Evolutionary conservation across 2,113 vertebrate genomes (phyloP).

Genomic region (Potamarius usumacintae): DNA sequence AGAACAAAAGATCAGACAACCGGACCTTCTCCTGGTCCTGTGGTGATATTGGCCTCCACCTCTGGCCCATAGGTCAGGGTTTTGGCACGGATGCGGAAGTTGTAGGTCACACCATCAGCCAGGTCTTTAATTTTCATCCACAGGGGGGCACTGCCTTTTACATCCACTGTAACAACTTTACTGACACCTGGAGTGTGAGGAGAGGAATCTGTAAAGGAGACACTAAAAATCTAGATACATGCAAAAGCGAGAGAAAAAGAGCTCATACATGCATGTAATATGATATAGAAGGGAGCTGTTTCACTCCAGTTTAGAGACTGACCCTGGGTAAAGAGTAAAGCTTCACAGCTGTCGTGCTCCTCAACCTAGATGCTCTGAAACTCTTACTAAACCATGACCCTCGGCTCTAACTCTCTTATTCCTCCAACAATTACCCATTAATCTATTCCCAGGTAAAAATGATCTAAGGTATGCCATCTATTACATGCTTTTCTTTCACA

Average conservation of each 20-base stretch:
- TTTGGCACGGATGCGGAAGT: slow-evolving; percentile 88
- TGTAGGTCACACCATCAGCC: slow-evolving; percentile 89
- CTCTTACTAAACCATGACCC: slow-evolving; percentile 58
- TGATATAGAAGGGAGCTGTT: background rate
- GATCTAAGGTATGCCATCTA: slow-evolving; percentile 52
- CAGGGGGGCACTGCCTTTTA: slow-evolving; percentile 86
- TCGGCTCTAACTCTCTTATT: slow-evolving; percentile 53
- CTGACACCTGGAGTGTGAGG: slow-evolving; percentile 87
- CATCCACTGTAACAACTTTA: slow-evolving; percentile 97
- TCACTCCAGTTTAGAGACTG: background rate
- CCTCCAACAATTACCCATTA: slow-evolving; percentile 66
- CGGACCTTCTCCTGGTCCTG: slow-evolving; percentile 92
- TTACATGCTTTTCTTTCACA: slow-evolving; percentile 54
- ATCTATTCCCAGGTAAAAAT: slow-evolving; percentile 55
- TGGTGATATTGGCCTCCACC: slow-evolving; percentile 92
- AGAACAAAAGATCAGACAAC: background rate
- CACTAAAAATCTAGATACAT: slow-evolving; percentile 73
- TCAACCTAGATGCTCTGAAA: slow-evolving; percentile 47
- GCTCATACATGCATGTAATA: slow-evolving; percentile 14
- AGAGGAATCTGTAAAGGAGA: slow-evolving; percentile 76
- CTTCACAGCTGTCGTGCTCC: slow-evolving; percentile 29
- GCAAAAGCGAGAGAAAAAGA: slow-evolving; percentile 56
- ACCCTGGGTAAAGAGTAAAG: slow-evolving; percentile 26
- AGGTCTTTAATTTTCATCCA: slow-evolving; percentile 99
- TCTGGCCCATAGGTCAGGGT: slow-evolving; percentile 95